Evolutionary conservation across 2,113 vertebrate species (phyloP).

Genomic region (Edolisoma coerulescens): DNA sequence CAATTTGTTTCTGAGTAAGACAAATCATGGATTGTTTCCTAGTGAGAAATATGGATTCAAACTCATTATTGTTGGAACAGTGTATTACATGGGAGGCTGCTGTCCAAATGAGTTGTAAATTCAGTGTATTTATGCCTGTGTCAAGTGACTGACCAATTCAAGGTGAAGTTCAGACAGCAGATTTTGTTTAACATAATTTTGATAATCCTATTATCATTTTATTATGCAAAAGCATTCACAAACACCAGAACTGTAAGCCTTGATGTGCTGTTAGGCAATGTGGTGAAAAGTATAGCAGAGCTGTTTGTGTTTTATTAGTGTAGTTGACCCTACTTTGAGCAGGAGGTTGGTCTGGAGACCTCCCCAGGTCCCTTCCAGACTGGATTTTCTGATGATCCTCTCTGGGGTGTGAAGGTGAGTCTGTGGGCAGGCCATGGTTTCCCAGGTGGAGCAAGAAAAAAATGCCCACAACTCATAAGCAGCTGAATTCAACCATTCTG

Average conservation of each 20-base stretch:
- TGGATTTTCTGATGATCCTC: neutral
- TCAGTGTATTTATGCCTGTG: neutral
- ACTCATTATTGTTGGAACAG: neutral
- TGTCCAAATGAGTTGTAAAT: neutral
- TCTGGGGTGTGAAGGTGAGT: neutral
- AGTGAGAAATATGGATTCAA: neutral
- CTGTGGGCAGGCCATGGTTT: neutral
- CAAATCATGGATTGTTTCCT: neutral
- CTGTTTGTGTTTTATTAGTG: neutral
- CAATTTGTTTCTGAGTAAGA: conserved; percentile 1
- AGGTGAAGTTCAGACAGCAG: neutral
- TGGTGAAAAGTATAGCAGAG: neutral
- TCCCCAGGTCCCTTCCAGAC: neutral
- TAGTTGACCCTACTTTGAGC: neutral
- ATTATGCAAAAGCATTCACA: neutral
- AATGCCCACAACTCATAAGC: neutral
- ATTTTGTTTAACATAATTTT: neutral
- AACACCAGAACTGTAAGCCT: neutral
- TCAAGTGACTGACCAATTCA: neutral
- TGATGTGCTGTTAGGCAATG: neutral
- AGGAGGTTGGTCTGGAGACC: neutral
- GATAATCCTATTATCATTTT: neutral
- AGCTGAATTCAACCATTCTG: neutral
- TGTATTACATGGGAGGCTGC: neutral
- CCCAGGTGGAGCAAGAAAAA: neutral